Conservation (phyloP, 2,113 vertebrate species). For the Plectropomus leopardus region DNA sequence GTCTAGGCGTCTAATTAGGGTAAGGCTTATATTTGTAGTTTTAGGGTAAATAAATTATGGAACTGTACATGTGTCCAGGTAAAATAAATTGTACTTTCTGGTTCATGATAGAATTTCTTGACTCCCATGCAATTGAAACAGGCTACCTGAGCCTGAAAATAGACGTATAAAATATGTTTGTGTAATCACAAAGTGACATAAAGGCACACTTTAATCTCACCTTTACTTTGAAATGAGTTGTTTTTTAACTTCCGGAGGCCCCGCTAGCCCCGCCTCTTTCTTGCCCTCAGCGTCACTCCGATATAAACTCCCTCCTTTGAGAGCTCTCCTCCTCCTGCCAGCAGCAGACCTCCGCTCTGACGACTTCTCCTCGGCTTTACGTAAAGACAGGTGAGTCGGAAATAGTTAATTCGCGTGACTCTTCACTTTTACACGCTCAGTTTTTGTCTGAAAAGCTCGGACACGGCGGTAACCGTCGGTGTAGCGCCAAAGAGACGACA, state of each 20-base stretch:
- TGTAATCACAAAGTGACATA: not conserved
- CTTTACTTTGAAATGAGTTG: slow-evolving; percentile 59
- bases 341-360: not conserved
- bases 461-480: accelerated
- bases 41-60: too few relatives aligned
- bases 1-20: too few relatives aligned
- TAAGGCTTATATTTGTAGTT: too few relatives aligned
- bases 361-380: slow-evolving; percentile 19
- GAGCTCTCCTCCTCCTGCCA: slow-evolving; percentile 13
- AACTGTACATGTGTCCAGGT: too few relatives aligned
- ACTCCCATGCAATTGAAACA: too few relatives aligned
- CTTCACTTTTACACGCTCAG: accelerated
- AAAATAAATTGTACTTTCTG: too few relatives aligned
- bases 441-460: accelerated
- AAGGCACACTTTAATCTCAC: too few relatives aligned
- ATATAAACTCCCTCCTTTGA: not conserved
- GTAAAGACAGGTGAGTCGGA: slow-evolving; percentile 51
- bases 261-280: slow-evolving; percentile 10
- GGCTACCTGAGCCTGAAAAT: too few relatives aligned
- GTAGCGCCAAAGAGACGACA: too few relatives aligned
- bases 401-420: accelerated
- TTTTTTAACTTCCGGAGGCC: slow-evolving; percentile 51
- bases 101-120: too few relatives aligned
- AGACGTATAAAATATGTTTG: too few relatives aligned
- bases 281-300: slow-evolving; percentile 11